These are phyloP conservation scores for Cerastoderma edule DNA, from an alignment of 2,888 invertebrate species.

Conservation along the genomic window DNA sequence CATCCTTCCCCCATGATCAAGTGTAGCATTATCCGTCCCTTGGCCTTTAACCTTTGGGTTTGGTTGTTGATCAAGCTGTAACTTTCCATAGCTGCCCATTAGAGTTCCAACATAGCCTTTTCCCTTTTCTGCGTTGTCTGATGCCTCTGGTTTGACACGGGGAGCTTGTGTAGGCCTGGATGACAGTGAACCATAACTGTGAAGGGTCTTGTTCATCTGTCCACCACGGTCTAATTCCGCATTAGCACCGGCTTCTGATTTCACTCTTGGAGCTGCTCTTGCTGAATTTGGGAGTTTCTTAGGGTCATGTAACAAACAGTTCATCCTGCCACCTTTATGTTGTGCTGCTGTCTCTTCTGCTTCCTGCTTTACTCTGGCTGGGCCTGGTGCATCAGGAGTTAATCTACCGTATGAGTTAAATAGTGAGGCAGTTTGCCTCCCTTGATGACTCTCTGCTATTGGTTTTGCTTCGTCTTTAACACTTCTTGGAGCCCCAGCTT, in stretches of 20 bases:
- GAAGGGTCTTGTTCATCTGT: conserved; percentile 71
- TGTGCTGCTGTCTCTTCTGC: conserved; percentile 62
- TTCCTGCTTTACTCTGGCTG: conserved; percentile 68
- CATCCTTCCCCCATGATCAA: conserved; percentile 76
- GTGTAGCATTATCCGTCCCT: conserved; percentile 67
- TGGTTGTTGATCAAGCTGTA: conserved; percentile 63
- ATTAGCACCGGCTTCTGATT: conserved; percentile 68
- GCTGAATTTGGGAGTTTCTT: conserved; percentile 68
- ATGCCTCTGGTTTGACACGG: conserved; percentile 73
- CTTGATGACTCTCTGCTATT: conserved; percentile 70
- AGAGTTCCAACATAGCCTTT: conserved; percentile 73
- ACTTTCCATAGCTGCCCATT: conserved; percentile 71
- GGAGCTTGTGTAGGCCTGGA: conserved; percentile 60
- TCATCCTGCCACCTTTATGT: conserved; percentile 72
- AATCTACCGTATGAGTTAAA: conserved; percentile 67
- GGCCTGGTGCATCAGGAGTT: conserved; percentile 61
- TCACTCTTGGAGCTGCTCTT: conserved; percentile 71
- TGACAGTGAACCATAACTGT: conserved; percentile 65
- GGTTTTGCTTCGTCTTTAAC: conserved; percentile 73
- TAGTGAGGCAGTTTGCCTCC: conserved; percentile 64
- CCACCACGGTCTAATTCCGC: conserved; percentile 69
- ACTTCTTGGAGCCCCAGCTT: conserved; percentile 63
- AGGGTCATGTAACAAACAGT: conserved; percentile 71
- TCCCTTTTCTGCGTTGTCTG: conserved; percentile 70
- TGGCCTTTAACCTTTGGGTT: conserved; percentile 71